These are phyloP conservation scores for Galemys pyrenaicus DNA, from an alignment of 2,113 vertebrate species.

Conservation along the genomic window DNA sequence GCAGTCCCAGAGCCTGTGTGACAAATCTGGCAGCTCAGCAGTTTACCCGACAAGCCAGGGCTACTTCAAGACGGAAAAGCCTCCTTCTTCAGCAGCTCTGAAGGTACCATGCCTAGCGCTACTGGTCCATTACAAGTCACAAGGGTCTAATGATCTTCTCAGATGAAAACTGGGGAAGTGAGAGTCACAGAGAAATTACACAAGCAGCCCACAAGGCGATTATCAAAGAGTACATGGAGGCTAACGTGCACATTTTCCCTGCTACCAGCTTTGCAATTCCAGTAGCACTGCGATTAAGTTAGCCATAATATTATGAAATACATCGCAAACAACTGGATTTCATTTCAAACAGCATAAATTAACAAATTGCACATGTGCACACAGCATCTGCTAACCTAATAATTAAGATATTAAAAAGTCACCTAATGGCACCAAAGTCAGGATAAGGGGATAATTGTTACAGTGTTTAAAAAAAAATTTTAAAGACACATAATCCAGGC, in stretches of 20 bases:
- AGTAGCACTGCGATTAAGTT: background rate
- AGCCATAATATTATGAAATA: slow-evolving; percentile 76
- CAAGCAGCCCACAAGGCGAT: background rate
- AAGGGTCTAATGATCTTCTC: background rate
- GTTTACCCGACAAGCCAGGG: background rate
- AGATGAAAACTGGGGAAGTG: background rate
- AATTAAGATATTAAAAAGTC: slow-evolving; percentile 71
- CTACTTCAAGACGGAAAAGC: background rate
- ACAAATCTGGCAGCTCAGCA: background rate
- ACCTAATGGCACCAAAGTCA: slow-evolving; percentile 56
- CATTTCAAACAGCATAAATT: slow-evolving; percentile 60
- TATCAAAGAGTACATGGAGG: background rate
- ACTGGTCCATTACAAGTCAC: background rate
- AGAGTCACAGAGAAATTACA: background rate
- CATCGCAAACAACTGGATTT: slow-evolving; percentile 69
- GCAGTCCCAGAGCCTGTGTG: background rate
- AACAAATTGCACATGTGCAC: slow-evolving; percentile 74
- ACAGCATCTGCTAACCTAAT: slow-evolving; percentile 61
- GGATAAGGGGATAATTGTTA: slow-evolving; percentile 69
- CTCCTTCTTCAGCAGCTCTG: background rate
- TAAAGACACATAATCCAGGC: slow-evolving; percentile 74
- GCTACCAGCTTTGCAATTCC: background rate
- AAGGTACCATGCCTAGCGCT: background rate
- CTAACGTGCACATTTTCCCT: background rate
- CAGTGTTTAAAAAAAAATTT: slow-evolving; percentile 22